Base-by-base conservation (phyloP, 2,797 vertebrate species). In the Sebastes oblongus region DNA sequence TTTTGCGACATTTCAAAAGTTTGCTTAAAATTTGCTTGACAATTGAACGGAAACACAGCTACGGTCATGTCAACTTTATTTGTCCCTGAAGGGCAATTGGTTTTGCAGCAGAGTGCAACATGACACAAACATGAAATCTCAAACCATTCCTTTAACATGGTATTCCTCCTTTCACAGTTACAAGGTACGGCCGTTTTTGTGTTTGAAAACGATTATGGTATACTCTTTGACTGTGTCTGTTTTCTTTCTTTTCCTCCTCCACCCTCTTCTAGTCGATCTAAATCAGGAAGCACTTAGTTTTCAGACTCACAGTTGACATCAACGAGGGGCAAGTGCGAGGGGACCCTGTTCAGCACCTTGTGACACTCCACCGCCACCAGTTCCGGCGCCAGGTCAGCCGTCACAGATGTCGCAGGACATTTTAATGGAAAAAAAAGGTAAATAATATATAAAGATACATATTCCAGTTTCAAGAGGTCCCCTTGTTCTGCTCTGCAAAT, bases 401-500 rank as follows among this genome's bases (percentile, higher is more conserved):
- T 92, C 91, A 92, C 91, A 94, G 93, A 95, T 95, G 93, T 93
- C 90, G 84, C 61, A 86, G 85, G 95, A 96, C 93, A 92, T 85
- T 93, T 95, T 95, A 95, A 96, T 95, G 94, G 90, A 93, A 87
- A 84, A 92, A 86, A 84, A 72, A 46, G 16, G 73, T 95, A 77
- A 94, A 96, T 95, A 36, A 93, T 96, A 94, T 32, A 95, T 94
- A 83, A 88, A 81, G 83, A 84, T 61, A 88, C 62, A 67, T 46
- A 46, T 72, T 93, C 68, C 70, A 65, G 36, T 87, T 72, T 74
- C 65, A 68, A 89, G 75, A 66, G 80, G 81, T 85, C 81, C 64
- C 54, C 46, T 2, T 65, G 20, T 69, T 84, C 55, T 22, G 20
- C 50, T 73, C n/a, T 75, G 69, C 39, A 72, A 78, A 81, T 80